Percentiles rank a stretch among this genome's conserved stretches.
phyloP scores from a whole-genome alignment of 2,888 invertebrate species.

The Ennomos fuscantarius region DNA sequence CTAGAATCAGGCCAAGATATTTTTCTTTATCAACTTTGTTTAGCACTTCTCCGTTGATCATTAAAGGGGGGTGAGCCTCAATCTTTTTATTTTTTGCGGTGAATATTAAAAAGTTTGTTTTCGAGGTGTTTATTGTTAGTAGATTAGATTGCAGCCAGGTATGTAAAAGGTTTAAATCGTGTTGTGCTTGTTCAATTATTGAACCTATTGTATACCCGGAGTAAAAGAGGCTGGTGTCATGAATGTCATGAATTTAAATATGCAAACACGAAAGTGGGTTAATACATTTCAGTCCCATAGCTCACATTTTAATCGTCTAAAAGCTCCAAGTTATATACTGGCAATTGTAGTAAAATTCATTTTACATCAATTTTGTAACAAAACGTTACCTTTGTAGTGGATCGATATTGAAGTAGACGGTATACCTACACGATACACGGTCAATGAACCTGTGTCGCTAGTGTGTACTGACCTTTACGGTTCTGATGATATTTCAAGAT shows the following conservation, averaged over 20 bases:
- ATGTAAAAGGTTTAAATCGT: too few relatives aligned
- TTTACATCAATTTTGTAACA: constrained; percentile 29
- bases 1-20: too few relatives aligned
- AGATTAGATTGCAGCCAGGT: too few relatives aligned
- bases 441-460: constrained; percentile 45
- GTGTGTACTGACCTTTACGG: constrained; percentile 41
- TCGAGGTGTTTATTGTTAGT: too few relatives aligned
- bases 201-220: too few relatives aligned
- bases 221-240: too few relatives aligned
- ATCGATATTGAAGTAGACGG: constrained; percentile 48
- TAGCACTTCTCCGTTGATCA: too few relatives aligned
- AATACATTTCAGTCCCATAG: constrained; percentile 9
- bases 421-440: constrained; percentile 41
- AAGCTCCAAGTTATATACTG: constrained; percentile 6
- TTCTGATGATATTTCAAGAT: constrained; percentile 29
- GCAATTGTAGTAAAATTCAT: constrained; percentile 18
- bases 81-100: too few relatives aligned
- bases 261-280: not conserved
- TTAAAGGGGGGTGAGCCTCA: too few relatives aligned
- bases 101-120: too few relatives aligned
- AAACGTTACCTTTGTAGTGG: constrained; percentile 37
- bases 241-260: not conserved
- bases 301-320: constrained; percentile 35
- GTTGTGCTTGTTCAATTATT: too few relatives aligned
- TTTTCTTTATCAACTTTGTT: too few relatives aligned